Evolutionary conservation across 2,888 invertebrate genomes (phyloP).

Genomic region (Sturmia bella): DNA sequence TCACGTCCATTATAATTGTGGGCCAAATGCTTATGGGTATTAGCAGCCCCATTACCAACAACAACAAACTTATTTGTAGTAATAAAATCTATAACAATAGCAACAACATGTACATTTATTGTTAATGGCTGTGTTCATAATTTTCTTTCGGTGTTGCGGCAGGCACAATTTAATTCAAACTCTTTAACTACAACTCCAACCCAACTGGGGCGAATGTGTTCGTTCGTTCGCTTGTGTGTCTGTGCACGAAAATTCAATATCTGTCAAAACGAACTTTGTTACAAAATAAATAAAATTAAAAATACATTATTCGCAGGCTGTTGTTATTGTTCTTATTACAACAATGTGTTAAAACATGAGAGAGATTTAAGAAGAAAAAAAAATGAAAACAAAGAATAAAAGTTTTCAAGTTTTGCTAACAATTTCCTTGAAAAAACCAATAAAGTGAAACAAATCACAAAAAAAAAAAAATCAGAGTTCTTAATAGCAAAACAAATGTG

Average conservation of each 20-base stretch:
- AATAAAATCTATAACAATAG: neutral
- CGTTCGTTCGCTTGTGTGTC: neutral
- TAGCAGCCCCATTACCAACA: constrained; percentile 7
- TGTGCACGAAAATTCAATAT: neutral
- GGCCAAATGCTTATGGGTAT: constrained; percentile 41
- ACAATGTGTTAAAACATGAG: constrained; percentile 4
- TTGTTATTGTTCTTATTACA: constrained; percentile 1
- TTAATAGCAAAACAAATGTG: constrained; percentile 8
- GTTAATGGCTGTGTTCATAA: constrained; percentile 22
- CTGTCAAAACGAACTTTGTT: constrained; percentile 21
- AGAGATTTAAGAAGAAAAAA: constrained; percentile 1
- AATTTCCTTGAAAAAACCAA: neutral
- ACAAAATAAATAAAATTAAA: constrained; percentile 51
- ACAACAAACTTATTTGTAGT: neutral
- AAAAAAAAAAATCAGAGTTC: constrained; percentile 2
- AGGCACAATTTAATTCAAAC: neutral
- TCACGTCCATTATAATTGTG: neutral
- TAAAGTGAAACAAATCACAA: neutral
- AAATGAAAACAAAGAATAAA: neutral
- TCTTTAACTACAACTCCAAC: neutral
- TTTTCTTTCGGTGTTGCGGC: neutral
- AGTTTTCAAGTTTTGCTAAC: neutral
- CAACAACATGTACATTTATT: constrained; percentile 1
- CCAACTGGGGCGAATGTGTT: neutral
- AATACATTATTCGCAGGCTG: constrained; percentile 55